These are phyloP conservation scores for Neomonachus schauinslandi DNA, from an alignment of 2,113 vertebrate genomes.

Conservation along the genomic window DNA sequence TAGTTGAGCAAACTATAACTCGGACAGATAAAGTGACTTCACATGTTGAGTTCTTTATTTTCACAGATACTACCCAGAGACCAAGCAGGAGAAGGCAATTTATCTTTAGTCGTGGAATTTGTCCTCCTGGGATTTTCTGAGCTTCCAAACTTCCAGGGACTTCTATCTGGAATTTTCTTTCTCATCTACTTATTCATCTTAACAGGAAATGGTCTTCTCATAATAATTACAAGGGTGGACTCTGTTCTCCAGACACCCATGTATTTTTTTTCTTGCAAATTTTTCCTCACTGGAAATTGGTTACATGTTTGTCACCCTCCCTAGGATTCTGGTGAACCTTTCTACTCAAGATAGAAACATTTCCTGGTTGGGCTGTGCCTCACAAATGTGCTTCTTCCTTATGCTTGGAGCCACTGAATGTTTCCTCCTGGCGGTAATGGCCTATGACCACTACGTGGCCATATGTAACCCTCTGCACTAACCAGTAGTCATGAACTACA, in stretches of 20 bases:
- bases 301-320: conserved; percentile 39
- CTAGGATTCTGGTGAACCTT: conserved; percentile 36
- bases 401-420: background rate
- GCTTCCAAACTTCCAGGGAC: background rate
- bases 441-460: conserved; percentile 57
- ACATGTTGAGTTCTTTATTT: background rate
- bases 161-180: conserved; percentile 4
- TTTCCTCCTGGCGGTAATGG: conserved; percentile 44
- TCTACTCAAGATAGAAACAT: background rate
- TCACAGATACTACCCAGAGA: background rate
- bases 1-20: background rate
- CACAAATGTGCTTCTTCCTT: conserved; percentile 54
- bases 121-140: conserved; percentile 59
- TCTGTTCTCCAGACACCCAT: conserved; percentile 5
- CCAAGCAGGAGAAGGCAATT: background rate
- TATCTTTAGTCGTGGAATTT: background rate
- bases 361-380: background rate
- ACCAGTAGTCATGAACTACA: background rate
- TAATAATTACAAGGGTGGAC: background rate
- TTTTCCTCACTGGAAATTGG: conserved; percentile 47
- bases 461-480: conserved; percentile 44
- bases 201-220: conserved; percentile 43
- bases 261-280: conserved; percentile 62
- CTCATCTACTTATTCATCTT: conserved; percentile 29
- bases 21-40: background rate